Base-by-base conservation (phyloP, 2,888 invertebrate genomes). In the Autographa pulchrina region DNA sequence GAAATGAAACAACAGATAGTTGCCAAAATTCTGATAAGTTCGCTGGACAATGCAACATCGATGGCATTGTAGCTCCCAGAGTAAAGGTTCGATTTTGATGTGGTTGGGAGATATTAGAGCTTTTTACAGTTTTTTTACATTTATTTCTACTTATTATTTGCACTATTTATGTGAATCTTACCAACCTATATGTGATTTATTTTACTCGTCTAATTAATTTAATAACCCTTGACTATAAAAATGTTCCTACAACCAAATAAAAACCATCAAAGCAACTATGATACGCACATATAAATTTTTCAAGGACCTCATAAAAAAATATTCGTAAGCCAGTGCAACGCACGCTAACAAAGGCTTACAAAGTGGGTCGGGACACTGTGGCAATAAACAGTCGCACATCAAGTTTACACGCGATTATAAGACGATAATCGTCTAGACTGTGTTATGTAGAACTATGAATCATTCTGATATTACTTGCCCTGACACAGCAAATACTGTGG, bases 241-340 rank as follows among this genome's bases (percentile, higher is more conserved):
- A 25, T 25, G 2, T 25, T 25, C 3, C 1, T 2, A 48, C n/a
- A 48, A 48, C n/a, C 48, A 62, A 66, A 64, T 72, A 66, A 78
- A 73, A 64, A 63, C 63, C 31, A 66, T 32, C 48, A 58, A 67
- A 52, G 41, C 35, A 68, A 78, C 78, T 70, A 61, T 74, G 69
- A 69, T 77, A 77, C 1, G 59, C 77, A 74, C 74, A 41, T 74
- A 65, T 59, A 72, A 72, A 65, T 80, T 8, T 69, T 72, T 71
- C 74, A 74, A 77, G 66, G 72, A 73, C 75, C 68, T 73, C 72
- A 70, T 77, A 65, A 77, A 74, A 74, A 43, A 71, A 70, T 68
- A 72, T 74, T 81, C 72, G 75, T 73, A 82, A 71, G 79, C 38
- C 82, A 68, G 84, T 74, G 85, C 88, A 87, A 75, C 86, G 84